Base-by-base conservation (phyloP, 2,888 invertebrate genomes). In the Ormia ochracea region DNA sequence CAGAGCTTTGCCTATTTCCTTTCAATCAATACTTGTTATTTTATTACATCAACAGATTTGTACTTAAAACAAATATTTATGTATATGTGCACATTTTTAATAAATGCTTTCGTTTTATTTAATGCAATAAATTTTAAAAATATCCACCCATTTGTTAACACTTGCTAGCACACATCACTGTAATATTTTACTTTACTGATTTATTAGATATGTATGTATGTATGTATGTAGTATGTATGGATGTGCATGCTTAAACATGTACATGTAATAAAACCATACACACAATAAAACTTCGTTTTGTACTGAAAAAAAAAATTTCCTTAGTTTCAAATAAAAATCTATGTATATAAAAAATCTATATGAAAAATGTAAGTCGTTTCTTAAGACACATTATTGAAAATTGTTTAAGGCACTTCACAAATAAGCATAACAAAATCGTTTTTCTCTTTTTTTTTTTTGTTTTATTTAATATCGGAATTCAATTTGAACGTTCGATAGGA, bases 401-500 rank as follows among this genome's bases (percentile, higher is more conserved):
- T 36, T 14, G 14, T 26, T 73, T 74, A 65, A 74, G 73, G 65
- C 73, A 74, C 73, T 65, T 65, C 12, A 21, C 5, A 17, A n/a
- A 10, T 6, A 52, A 21, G 9, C 56, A 38, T 17, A 21, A 36
- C 5, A 48, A 26, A 50, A 36, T 45, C 54, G 76, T 69, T 61
- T 61, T 10, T 28, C 9, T 41, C 9, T 17, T 23, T 17, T 45
- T n/a, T n/a, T n/a, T n/a, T n/a, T n/a, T n/a, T n/a, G n/a, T n/a
- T n/a, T n/a, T n/a, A n/a, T n/a, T n/a, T n/a, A n/a, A n/a, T n/a
- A n/a, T 38, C 28, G 10, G 7, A 23, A 23, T 45, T 58, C 23
- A 33, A 4, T 14, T 41, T 41, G 61, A 73, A 58, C 50, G 28
- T 68, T 68, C 61, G 80, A 68, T 43, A 52, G 63, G 6, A 84